phyloP scores from a whole-genome alignment of 2,113 vertebrate genomes.

The Malaclemys terrapin region DNA sequence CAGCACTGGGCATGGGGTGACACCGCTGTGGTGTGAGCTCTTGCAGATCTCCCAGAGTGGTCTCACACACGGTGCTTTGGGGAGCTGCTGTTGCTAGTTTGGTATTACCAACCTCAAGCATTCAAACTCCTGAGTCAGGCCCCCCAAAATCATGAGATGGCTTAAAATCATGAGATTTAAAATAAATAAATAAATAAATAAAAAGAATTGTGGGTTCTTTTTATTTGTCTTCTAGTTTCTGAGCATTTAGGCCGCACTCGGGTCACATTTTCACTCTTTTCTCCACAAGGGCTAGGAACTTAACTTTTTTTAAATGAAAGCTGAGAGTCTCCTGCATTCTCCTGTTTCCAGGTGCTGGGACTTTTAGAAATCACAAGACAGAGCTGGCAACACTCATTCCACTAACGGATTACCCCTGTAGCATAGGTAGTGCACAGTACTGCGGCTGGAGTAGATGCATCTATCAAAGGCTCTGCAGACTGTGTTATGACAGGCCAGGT shows the following conservation, averaged over 20 bases:
- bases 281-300: not conserved
- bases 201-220: not conserved
- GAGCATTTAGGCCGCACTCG: accelerated
- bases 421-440: too few species aligned
- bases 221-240: not conserved
- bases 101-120: not conserved
- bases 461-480: not conserved
- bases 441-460: not conserved
- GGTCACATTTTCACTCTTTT: not conserved
- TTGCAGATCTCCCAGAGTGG: not conserved
- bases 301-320: not conserved
- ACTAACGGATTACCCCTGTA: not conserved
- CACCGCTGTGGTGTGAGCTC: accelerated
- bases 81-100: not conserved
- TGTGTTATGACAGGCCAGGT: not conserved
- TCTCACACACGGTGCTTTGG: not conserved
- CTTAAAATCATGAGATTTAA: too few species aligned
- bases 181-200: too few species aligned
- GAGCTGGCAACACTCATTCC: not conserved
- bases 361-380: not conserved
- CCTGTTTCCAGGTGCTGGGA: not conserved
- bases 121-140: not conserved
- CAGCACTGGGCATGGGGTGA: not conserved
- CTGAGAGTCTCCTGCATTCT: not conserved
- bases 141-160: too few species aligned